Evolutionary conservation across 2,888 invertebrate genomes (phyloP).

Genomic region (Dinocampus coccinellae): DNA sequence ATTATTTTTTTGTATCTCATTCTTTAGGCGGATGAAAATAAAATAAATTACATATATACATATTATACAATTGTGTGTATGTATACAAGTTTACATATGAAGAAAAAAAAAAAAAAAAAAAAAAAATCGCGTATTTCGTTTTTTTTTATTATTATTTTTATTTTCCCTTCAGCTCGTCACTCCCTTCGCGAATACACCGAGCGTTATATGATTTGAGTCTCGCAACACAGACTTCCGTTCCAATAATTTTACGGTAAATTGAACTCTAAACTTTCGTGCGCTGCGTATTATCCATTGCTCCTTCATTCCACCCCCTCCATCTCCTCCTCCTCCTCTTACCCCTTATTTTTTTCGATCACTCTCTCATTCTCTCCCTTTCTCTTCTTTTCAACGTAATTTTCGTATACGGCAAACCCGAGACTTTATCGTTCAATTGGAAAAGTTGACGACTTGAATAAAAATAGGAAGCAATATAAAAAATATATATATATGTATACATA

Average conservation of each 20-base stretch:
- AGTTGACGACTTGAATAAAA: constrained; percentile 37
- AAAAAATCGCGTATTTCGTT: not conserved
- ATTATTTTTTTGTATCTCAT: too few species aligned
- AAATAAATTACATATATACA: not conserved
- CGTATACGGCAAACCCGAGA: constrained; percentile 40
- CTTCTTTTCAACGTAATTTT: constrained; percentile 45
- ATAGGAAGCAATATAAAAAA: constrained; percentile 31
- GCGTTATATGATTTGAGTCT: constrained; percentile 64
- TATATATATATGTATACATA: constrained; percentile 22
- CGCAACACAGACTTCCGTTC: constrained; percentile 58
- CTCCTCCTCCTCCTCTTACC: constrained; percentile 28
- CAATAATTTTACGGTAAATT: constrained; percentile 69
- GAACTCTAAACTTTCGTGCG: constrained; percentile 58
- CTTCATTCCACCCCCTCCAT: constrained; percentile 5
- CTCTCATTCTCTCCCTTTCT: not conserved
- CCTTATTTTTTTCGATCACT: not conserved
- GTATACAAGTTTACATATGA: not conserved
- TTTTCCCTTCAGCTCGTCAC: not conserved
- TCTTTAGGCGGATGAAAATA: too few species aligned
- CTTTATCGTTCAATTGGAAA: constrained; percentile 44
- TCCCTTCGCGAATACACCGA: constrained; percentile 57
- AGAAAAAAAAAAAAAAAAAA: not conserved
- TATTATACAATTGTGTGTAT: not conserved
- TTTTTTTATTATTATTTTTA: too few species aligned
- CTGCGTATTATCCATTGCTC: constrained; percentile 41